phyloP scores from a whole-genome alignment of 2,797 vertebrate species.

The Enteromius trimaculatus region DNA sequence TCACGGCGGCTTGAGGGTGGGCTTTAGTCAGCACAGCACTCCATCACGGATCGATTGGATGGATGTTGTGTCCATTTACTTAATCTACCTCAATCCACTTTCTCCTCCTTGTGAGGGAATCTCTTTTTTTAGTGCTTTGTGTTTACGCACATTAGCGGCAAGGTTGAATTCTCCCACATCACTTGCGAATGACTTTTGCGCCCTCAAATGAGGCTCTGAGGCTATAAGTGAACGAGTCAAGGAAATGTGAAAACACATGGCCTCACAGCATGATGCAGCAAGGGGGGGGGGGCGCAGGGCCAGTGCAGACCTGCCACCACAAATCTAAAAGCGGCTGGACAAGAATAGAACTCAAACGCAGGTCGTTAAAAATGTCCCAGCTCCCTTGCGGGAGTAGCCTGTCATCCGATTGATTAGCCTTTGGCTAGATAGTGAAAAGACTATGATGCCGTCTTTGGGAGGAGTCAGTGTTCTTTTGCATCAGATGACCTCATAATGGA shows the following conservation, averaged over 20 bases:
- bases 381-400: slow-evolving; percentile 65
- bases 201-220: slow-evolving; percentile 34
- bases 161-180: neutral
- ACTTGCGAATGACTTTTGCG: neutral
- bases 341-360: slow-evolving; percentile 60
- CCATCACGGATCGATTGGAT: slow-evolving; percentile 5
- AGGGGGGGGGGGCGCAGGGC: neutral
- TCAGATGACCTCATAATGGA: slow-evolving; percentile 21
- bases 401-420: slow-evolving; percentile 70
- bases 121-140: neutral
- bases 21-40: slow-evolving; percentile 29
- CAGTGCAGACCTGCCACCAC: slow-evolving; percentile 2
- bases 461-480: slow-evolving; percentile 39
- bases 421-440: slow-evolving; percentile 64
- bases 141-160: neutral
- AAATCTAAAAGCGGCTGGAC: slow-evolving; percentile 28
- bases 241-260: slow-evolving; percentile 63
- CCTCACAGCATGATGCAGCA: slow-evolving; percentile 61
- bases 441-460: slow-evolving; percentile 57
- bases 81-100: slow-evolving; percentile 29
- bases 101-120: slow-evolving; percentile 19
- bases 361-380: slow-evolving; percentile 73
- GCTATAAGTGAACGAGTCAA: slow-evolving; percentile 45
- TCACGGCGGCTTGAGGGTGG: slow-evolving; percentile 15
- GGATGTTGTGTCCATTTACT: slow-evolving; percentile 25